Base-by-base conservation (phyloP, 2,888 invertebrate species). In the Zhuqinia jingwanae region DNA sequence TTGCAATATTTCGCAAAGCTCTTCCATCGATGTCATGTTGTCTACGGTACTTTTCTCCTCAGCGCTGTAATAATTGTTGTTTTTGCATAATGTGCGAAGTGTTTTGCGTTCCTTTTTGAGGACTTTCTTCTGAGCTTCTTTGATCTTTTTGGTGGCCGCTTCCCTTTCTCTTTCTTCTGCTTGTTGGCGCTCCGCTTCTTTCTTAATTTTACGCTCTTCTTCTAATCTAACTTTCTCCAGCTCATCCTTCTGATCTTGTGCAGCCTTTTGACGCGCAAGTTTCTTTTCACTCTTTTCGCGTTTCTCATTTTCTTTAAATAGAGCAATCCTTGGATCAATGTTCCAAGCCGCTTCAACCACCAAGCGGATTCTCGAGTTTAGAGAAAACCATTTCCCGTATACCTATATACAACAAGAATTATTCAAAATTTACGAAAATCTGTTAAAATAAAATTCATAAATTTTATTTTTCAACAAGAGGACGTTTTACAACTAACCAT, bases 261-360 rank as follows among this genome's bases (percentile, higher is more conserved):
- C 92, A 36, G 93, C 93, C 73, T 93, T 93, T 90, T 93, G 92
- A 93, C 96, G 96, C 0, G 98, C 98, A 90, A 95, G 94, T 92
- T 98, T 99, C 0, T 95, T 95, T 3, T 97, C 98, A 76, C 96
- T 93, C 92, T 98, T 98, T 90, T 95, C 95, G 90, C 98, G 97
- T 92, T 97, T 97, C 90, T 99, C 98, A 82, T 98, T 97, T 91
- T 97, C 97, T 92, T 97, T 98, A 93, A 98, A 98, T 91, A 95
- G 95, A 82, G 95, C 95, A 91, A 99, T 97, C 91, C 99, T 94
- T 0, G 99, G 99, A 93, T 99, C 99, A 92, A 96, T 95, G 90
- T 96, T 95, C 92, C 99, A 99, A 0, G 99, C 98, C 92, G 97
- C 94, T 92, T 99, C 99, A 75, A 99, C 98, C 80, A 99, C 93